phyloP scores from a whole-genome alignment of 35 echinoderm and acorn worm genomes.

The Eucidaris tribuloides region DNA sequence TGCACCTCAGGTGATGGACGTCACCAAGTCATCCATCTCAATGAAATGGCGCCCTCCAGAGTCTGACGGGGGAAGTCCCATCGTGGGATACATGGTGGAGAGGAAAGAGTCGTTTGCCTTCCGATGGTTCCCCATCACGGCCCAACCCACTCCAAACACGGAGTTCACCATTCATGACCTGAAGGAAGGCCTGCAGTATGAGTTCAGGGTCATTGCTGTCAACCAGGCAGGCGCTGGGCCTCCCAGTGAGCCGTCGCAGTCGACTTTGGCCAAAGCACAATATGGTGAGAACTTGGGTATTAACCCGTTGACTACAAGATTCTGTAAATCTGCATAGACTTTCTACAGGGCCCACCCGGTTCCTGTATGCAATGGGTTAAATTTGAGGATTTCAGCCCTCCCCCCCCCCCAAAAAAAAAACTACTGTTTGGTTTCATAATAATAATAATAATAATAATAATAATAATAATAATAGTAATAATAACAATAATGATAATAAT shows the following conservation, averaged over 20 bases:
- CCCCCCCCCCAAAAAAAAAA: no score
- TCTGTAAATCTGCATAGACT: no score
- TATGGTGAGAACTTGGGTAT: no score
- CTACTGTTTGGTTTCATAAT: no score
- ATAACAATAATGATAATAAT: no score
- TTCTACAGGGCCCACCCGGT: no score
- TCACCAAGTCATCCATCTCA: slow-evolving; percentile 54
- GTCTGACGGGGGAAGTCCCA: slow-evolving; percentile 83
- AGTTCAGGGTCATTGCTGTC: slow-evolving; percentile 88
- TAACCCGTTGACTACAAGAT: no score
- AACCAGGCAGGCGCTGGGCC: slow-evolving; percentile 90
- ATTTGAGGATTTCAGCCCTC: no score
- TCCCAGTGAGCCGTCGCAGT: slow-evolving; percentile 67
- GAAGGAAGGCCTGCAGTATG: slow-evolving; percentile 68
- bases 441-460: no score
- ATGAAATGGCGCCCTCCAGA: slow-evolving; percentile 65
- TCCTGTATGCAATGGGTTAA: no score
- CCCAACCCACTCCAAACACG: slow-evolving; percentile 29
- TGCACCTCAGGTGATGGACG: slow-evolving; percentile 50
- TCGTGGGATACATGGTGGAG: slow-evolving; percentile 81
- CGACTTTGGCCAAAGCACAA: slow-evolving; percentile 62
- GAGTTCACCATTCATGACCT: slow-evolving; percentile 56
- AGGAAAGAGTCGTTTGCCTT: slow-evolving; percentile 75
- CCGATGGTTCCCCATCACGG: slow-evolving; percentile 42
- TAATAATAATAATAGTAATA: no score